Evolutionary conservation across 2,888 invertebrate species (phyloP).

Genomic region (Podabrus alpinus): DNA sequence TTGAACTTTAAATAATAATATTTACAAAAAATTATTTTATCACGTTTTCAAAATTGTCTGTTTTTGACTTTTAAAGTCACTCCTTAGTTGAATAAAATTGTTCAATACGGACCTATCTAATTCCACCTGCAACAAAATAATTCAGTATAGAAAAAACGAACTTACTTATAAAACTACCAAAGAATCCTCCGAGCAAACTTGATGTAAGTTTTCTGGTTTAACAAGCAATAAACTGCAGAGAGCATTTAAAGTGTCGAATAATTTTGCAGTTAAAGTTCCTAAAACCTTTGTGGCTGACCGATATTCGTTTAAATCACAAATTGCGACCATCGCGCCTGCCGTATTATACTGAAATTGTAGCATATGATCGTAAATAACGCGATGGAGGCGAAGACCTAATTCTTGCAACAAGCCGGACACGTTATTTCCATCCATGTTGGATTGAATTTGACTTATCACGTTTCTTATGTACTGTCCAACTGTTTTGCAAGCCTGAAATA

Average conservation of each 20-base stretch:
- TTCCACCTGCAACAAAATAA: conserved; percentile 71
- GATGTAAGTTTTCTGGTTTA: conserved; percentile 93
- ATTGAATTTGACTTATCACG: conserved; percentile 76
- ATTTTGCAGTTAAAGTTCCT: conserved; percentile 76
- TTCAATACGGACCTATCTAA: conserved; percentile 87
- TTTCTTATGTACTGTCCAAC: conserved; percentile 83
- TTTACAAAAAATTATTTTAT: conserved; percentile 5
- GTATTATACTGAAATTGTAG: conserved; percentile 94
- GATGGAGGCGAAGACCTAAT: conserved; percentile 88
- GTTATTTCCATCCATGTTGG: conserved; percentile 90
- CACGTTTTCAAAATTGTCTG: conserved; percentile 60
- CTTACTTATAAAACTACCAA: conserved; percentile 68
- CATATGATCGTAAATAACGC: conserved; percentile 92
- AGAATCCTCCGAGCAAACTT: conserved; percentile 93
- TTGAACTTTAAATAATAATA: neutral
- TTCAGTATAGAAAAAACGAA: conserved; percentile 26
- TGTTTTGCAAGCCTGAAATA: conserved; percentile 74
- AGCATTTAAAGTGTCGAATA: conserved; percentile 96
- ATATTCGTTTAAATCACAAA: conserved; percentile 98
- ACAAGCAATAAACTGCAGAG: conserved; percentile 94
- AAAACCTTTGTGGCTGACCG: conserved; percentile 81
- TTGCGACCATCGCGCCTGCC: conserved; percentile 95
- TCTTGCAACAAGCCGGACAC: conserved; percentile 84
- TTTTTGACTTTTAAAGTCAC: conserved; percentile 91
- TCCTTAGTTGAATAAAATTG: conserved; percentile 92